Evolutionary conservation across 2,888 invertebrate genomes (phyloP).

Genomic region (Nemurella pictetii): DNA sequence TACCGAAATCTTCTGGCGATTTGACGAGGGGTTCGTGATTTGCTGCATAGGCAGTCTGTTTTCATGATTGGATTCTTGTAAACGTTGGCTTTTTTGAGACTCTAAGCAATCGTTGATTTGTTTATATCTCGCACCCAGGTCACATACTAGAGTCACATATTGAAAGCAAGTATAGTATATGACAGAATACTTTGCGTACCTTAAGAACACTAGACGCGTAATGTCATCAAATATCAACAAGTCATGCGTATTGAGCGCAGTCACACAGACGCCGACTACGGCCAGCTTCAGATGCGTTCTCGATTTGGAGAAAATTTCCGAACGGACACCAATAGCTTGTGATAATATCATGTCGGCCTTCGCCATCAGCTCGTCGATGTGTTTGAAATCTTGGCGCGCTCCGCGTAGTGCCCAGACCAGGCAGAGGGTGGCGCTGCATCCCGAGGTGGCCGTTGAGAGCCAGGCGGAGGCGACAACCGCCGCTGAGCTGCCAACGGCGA

Average conservation of each 20-base stretch:
- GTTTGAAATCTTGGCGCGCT: not conserved
- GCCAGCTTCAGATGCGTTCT: not conserved
- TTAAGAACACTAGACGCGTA: not conserved
- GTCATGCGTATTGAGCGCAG: not conserved
- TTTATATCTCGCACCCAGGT: not conserved
- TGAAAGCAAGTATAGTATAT: not conserved
- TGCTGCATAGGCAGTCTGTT: not conserved
- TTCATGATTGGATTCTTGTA: not conserved
- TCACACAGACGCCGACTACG: not conserved
- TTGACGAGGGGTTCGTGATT: not conserved
- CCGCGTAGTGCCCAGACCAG: not conserved
- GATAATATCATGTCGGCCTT: not conserved
- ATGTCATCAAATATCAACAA: not conserved
- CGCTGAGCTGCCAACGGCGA: not conserved
- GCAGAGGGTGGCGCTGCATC: not conserved
- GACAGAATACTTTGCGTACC: not conserved
- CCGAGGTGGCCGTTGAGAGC: not conserved
- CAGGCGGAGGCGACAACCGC: not conserved
- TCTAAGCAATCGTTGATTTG: not conserved
- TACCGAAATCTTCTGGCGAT: not conserved
- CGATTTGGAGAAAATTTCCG: not conserved
- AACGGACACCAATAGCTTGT: not conserved
- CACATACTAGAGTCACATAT: not conserved
- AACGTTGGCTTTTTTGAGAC: not conserved
- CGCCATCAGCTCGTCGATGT: not conserved